A percentile compares a stretch with the other conserved stretches of the same genome.
Conservation (phyloP, 2,888 invertebrate species). For the Arge pagana region DNA sequence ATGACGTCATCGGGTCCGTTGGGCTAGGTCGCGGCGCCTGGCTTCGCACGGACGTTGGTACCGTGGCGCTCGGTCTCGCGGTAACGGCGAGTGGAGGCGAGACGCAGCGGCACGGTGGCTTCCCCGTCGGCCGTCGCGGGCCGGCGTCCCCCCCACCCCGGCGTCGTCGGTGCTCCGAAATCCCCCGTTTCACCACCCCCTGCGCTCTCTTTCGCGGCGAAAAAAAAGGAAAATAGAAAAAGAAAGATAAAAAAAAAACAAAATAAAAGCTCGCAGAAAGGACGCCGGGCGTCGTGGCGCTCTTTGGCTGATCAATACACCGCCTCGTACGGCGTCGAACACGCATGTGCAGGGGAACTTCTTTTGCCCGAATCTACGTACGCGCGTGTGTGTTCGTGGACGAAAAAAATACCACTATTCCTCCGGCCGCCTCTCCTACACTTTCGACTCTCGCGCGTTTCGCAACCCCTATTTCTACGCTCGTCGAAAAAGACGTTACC, state of each 20-base stretch:
- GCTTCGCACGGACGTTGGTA: neutral
- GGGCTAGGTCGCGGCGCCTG: constrained; percentile 51
- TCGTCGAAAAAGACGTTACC: too few species aligned
- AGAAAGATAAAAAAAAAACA: neutral
- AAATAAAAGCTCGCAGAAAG: constrained; percentile 58
- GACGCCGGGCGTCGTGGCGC: constrained; percentile 58
- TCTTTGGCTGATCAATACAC: constrained; percentile 59
- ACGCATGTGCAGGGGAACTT: constrained; percentile 55
- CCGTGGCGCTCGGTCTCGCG: too few species aligned
- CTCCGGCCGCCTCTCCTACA: constrained; percentile 47
- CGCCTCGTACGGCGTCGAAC: constrained; percentile 58
- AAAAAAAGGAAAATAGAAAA: neutral
- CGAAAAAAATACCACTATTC: too few species aligned
- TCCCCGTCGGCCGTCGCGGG: constrained; percentile 10
- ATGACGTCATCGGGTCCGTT: constrained; percentile 51
- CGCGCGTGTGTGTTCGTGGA: too few species aligned
- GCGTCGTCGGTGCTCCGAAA: constrained; percentile 12
- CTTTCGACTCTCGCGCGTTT: constrained; percentile 53
- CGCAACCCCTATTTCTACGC: too few species aligned
- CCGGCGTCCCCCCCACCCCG: neutral
- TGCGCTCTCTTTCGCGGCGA: constrained; percentile 21
- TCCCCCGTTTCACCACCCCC: constrained; percentile 24
- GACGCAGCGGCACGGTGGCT: too few species aligned
- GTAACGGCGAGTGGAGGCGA: too few species aligned
- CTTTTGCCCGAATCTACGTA: constrained; percentile 41